Percentiles rank a stretch among this genome's conserved stretches.
Evolutionary conservation across 2,888 invertebrate species (phyloP).

Genomic region (Polia nebulosa): DNA sequence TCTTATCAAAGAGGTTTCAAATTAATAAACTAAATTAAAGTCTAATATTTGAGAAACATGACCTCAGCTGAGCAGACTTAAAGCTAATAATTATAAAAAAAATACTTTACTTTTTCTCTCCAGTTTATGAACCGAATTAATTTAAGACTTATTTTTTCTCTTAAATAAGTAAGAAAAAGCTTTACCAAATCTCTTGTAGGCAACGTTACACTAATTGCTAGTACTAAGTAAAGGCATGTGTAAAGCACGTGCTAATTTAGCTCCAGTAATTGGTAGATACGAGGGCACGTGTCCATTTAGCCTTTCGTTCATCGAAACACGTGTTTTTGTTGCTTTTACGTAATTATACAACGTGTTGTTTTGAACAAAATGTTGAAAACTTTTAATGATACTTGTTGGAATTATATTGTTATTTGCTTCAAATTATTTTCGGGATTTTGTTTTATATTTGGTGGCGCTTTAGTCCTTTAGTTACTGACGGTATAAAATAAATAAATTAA

Average conservation of each 20-base stretch:
- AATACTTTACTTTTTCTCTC: constrained; percentile 9
- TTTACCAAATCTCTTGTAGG: constrained; percentile 1
- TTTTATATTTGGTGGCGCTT: not conserved
- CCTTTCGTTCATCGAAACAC: constrained; percentile 33
- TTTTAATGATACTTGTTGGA: not conserved
- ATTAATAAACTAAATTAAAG: constrained; percentile 4
- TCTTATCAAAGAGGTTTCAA: constrained; percentile 28
- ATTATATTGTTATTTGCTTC: not conserved
- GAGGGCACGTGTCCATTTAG: constrained; percentile 13
- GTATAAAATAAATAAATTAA: not conserved
- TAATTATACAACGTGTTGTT: constrained; percentile 43
- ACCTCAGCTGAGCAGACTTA: not conserved
- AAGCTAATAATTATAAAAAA: constrained; percentile 18
- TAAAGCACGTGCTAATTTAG: constrained; percentile 35
- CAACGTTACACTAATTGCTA: constrained; percentile 31
- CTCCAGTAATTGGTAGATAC: constrained; percentile 32
- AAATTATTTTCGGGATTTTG: not conserved
- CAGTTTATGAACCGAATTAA: constrained; percentile 13
- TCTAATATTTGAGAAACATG: constrained; percentile 6
- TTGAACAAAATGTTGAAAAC: not conserved
- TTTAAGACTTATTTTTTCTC: not conserved
- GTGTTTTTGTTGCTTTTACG: constrained; percentile 40
- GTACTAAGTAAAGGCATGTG: constrained; percentile 29
- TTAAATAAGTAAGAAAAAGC: constrained; percentile 6
- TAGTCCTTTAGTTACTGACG: not conserved